Evolutionary conservation across 1,140 invertebrate species (phyloP), one percentile per base, ranked within the genome.

Genomic region (Phthorimaea operculella): DNA sequence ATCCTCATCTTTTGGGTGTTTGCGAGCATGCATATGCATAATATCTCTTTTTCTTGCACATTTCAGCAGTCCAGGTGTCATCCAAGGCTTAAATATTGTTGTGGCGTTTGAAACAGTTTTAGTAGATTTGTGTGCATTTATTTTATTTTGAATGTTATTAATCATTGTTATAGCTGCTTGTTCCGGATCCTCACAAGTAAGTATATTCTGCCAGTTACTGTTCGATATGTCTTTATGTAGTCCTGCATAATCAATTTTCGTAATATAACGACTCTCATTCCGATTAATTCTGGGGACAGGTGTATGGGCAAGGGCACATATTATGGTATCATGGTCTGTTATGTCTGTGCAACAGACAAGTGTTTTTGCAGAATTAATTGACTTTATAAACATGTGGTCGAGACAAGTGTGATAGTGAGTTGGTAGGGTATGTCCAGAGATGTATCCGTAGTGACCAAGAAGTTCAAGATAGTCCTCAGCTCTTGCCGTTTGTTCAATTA

Each of bases 51-150:
- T 15, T 10, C 49, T 15, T 15, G 28, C 28, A 51, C 49, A 51
- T 21, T 28, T 21, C 10, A 51, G 17, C 16, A 51, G 14, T 12
- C 49, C 49, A 8, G 49, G 49, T 14, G 49, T 51, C 28, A 51
- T 14, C 49, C 49, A 51, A 4, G 49, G 49, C 12, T 51, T 16
- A 10, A 51, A 10, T 12, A 21, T 51, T 12, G 11, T 8, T 21
- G 9, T 51, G 16, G 18, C 5, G 15, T 21, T 51, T 12, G 17
- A 9, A 10, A 33, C 28, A 18, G 7, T 28, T 51, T 18, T n/a
- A 12, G 14, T 21, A 8, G 6, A n/a, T 6, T 1, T 12, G 14
- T 51, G 17, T 21, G 17, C 10, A 12, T 21, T 6, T 9, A 28
- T 33, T 21, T 9, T 14, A 18, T 51, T 51, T 51, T 51, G 9